phyloP scores from a whole-genome alignment of 1,140 invertebrate species.

The Macrocentrus cingulum region DNA sequence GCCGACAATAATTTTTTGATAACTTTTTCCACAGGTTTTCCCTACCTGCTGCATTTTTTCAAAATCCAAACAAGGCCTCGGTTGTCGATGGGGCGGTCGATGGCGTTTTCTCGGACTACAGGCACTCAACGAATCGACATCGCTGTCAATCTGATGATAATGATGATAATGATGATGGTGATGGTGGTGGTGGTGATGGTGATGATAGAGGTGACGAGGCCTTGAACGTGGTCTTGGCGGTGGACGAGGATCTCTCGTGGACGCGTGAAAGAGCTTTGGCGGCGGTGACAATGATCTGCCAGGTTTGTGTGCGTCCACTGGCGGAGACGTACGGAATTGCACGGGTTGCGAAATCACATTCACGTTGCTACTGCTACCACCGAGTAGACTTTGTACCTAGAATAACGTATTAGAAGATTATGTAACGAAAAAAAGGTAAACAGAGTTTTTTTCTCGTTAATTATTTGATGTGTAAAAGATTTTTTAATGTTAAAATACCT shows the following conservation, averaged over 20 bases:
- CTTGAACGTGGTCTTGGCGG: constrained; percentile 42
- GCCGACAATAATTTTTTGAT: too few relatives aligned
- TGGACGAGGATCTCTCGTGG: constrained; percentile 47
- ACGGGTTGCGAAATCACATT: constrained; percentile 71
- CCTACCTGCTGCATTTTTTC: constrained; percentile 94
- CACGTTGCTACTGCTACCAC: constrained; percentile 48
- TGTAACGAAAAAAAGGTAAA: too few relatives aligned
- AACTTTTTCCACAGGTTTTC: too few relatives aligned
- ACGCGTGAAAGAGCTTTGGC: constrained; percentile 72
- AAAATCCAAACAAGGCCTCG: constrained; percentile 89
- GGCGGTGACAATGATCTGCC: constrained; percentile 70
- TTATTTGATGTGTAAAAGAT: too few relatives aligned
- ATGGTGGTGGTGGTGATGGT: constrained; percentile 38
- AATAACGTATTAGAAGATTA: constrained; percentile 4
- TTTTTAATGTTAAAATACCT: constrained; percentile 32
- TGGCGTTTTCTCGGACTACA: constrained; percentile 66
- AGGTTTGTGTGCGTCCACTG: constrained; percentile 82
- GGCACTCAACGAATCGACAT: constrained; percentile 54
- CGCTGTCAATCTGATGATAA: constrained; percentile 37
- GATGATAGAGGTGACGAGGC: constrained; percentile 42
- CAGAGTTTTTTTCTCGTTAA: too few relatives aligned
- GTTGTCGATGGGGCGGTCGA: constrained; percentile 66
- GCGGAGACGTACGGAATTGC: constrained; percentile 86
- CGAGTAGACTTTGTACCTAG: constrained; percentile 64
- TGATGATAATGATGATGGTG: constrained; percentile 36